Base-by-base conservation (phyloP, 2,888 invertebrate species). In the Rhagium mordax region DNA sequence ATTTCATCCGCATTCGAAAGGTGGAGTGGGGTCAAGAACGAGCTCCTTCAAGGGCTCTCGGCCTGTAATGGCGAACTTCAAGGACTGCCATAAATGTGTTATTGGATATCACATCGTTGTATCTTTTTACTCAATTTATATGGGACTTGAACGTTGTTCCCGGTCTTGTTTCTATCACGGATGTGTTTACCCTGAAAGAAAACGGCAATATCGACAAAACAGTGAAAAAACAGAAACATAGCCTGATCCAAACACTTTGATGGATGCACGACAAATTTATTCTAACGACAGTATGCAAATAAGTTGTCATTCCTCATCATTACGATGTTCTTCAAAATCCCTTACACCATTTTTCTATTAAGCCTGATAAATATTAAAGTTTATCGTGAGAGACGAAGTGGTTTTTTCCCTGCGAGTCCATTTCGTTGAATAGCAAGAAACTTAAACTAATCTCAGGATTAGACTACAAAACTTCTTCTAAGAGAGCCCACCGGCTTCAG, bases 371-470 rank as follows among this genome's bases (percentile, higher is more conserved):
- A 24, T 24, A 24, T 24, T 24, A 24, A 24, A n/a, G n/a, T n/a
- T n/a, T n/a, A n/a, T n/a, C n/a, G n/a, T 24, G 6, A 24, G 6
- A 4, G 6, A 3, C 24, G 24, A 41, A 41, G n/a, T n/a, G n/a
- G 3, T 8, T 21, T 20, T 53, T 20, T 53, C 53, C 24, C 3
- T 21, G 21, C n/a, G n/a, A 21, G n/a, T 53, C n/a, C 53, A n/a
- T 53, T 24, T 24, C 24, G n/a, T 53, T 21, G 53, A 53, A 53
- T 24, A 24, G 53, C 53, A 24, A 53, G 41, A 53, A 21, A 53
- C 20, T 53, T 53, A 53, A 24, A 53, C 21, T 53, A 53, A 53
- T 53, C 20, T 24, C 53, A n/a, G 13, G 53, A 53, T 53, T 53
- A 53, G 53, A 53, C 21, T 53, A 53, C 21, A 24, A 53, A 53